Evolutionary conservation across 2,113 vertebrate genomes (phyloP), one percentile per base, ranked within the genome.

Genomic region (Typhlomys cinereus): DNA sequence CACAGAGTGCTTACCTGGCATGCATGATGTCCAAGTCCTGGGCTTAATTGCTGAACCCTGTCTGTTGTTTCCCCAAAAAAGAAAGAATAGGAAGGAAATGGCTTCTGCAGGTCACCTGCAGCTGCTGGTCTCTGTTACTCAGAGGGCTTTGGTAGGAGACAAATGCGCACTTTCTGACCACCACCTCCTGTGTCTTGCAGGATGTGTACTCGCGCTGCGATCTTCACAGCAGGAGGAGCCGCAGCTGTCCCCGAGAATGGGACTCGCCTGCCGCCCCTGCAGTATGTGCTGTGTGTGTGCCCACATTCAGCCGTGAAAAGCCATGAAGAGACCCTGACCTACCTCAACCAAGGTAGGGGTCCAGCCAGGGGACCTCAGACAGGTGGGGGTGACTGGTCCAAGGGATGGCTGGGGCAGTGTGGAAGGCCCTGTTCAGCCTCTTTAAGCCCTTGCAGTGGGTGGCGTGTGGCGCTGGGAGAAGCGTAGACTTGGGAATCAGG

Each of bases 321-420:
- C 92, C 99, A 99, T 0, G 99, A 99, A 3, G 99, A 99, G 97
- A 98, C 98, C 0, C 98, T 99, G 96, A 99, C 99, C 57, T 99
- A 99, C 95, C 99, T 99, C 95, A 99, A 99, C 96, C 99, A 99
- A 99, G 99, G 99, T 99, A 98, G 92, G 11, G 52, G 31, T 79
- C 23, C 13, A 25, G 57, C 41, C 29, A 12, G 0, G 74, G 61
- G 54, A n/a, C n/a, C n/a, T n/a, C n/a, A n/a, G n/a, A n/a, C n/a
- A 69, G 20, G 17, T 13, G 1, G 78, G 20, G 15, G 15, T 3
- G 0, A 2, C 21, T 0, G 29, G 5, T 21, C n/a, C n/a, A n/a
- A n/a, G 1, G 66, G 50, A 23, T 4, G 39, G 5, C 29, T 17
- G 9, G 34, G 17, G 29, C 0, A 39, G 7, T 41, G 54, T 0